Conservation (phyloP, 2,888 invertebrate species). For the Cryptosula pallasiana region DNA sequence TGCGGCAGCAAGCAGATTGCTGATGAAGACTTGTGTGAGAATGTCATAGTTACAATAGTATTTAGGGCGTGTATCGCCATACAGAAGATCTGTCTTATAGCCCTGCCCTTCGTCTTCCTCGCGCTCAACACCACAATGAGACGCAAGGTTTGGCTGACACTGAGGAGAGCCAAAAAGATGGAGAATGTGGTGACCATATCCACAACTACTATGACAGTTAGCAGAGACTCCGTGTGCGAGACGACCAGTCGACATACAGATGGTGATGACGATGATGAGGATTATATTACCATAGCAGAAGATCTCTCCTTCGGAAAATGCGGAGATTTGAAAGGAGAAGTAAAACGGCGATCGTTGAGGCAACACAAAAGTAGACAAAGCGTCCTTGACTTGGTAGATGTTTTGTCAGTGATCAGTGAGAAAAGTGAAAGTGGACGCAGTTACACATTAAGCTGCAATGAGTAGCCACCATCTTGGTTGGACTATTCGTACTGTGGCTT, state of each 20-base stretch:
- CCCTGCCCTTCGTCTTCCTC: background rate
- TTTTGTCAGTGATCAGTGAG: constrained; percentile 13
- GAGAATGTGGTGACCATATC: constrained; percentile 16
- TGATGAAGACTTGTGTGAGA: background rate
- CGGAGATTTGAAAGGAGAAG: constrained; percentile 15
- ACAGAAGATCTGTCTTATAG: background rate
- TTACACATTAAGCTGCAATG: too few species aligned
- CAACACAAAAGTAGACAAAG: background rate
- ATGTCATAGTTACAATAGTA: background rate
- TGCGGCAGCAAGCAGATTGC: constrained; percentile 1
- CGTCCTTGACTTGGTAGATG: constrained; percentile 1
- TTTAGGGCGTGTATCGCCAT: background rate
- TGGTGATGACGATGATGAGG: background rate
- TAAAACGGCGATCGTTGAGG: background rate
- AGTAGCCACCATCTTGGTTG: too few species aligned
- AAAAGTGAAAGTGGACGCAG: background rate
- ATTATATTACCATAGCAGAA: constrained; percentile 6
- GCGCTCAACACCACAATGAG: background rate
- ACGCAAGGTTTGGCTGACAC: constrained; percentile 6
- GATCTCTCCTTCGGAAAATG: constrained; percentile 6
- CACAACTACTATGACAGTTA: background rate
- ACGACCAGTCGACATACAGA: background rate
- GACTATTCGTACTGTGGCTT: too few species aligned
- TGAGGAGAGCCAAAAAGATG: background rate
- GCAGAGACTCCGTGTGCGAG: constrained; percentile 7